Conservation (phyloP, 2,797 vertebrate genomes). For the Botia almorhae region DNA sequence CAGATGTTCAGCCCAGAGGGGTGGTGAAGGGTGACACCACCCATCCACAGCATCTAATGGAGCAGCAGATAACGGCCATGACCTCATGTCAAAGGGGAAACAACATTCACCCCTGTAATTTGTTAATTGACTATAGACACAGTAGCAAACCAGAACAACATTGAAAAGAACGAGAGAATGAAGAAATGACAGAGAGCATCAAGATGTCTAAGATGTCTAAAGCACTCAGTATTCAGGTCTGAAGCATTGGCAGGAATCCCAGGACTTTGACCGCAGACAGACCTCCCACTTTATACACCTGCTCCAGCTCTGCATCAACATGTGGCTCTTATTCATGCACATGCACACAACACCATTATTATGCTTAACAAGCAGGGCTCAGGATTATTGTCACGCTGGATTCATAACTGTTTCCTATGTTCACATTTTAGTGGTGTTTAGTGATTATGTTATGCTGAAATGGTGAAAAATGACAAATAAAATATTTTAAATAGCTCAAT, state of each 20-base stretch:
- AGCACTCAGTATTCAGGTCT: not conserved
- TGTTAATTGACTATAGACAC: constrained; percentile 30
- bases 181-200: constrained; percentile 30
- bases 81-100: constrained; percentile 18
- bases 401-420: not conserved
- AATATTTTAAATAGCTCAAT: not conserved
- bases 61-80: constrained; percentile 20
- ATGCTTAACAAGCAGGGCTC: not conserved
- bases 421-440: not conserved
- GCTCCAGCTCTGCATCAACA: constrained; percentile 65
- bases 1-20: constrained; percentile 55
- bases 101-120: constrained; percentile 25
- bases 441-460: not conserved
- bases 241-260: constrained; percentile 51
- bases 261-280: constrained; percentile 60
- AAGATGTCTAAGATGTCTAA: constrained; percentile 20
- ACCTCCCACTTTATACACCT: constrained; percentile 72
- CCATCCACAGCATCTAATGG: constrained; percentile 22
- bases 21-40: constrained; percentile 23
- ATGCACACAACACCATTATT: constrained; percentile 41
- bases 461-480: not conserved
- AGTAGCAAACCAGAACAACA: constrained; percentile 13
- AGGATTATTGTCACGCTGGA: not conserved
- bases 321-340: constrained; percentile 29
- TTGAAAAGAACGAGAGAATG: constrained; percentile 12